Evolutionary conservation across 2,888 invertebrate species (phyloP).

Genomic region (Parascotia fuliginaria): DNA sequence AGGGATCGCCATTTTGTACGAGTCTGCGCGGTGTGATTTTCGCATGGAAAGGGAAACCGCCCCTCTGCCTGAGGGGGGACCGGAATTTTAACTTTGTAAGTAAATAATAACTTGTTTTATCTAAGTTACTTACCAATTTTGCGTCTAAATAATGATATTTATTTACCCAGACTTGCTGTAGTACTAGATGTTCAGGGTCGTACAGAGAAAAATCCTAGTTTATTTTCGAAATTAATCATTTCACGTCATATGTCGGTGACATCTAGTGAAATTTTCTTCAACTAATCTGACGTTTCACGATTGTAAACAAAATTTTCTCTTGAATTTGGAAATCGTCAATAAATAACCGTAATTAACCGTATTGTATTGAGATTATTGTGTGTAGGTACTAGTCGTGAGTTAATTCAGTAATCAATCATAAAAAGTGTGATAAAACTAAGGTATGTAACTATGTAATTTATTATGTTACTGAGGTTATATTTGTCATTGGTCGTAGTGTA

Average conservation of each 20-base stretch:
- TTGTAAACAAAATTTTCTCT: conserved; percentile 57
- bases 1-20: conserved; percentile 88
- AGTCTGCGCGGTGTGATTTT: conserved; percentile 88
- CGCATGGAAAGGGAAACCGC: conserved; percentile 81
- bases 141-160: conserved; percentile 46
- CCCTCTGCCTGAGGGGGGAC: conserved; percentile 80
- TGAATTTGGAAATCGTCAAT: conserved; percentile 12
- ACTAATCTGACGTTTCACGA: conserved; percentile 65
- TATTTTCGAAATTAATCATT: conserved; percentile 82
- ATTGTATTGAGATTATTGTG: too few relatives aligned
- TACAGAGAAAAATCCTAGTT: conserved; percentile 75
- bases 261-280: conserved; percentile 65
- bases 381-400: too few relatives aligned
- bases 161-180: conserved; percentile 53
- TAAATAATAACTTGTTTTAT: conserved; percentile 45
- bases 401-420: conserved; percentile 21
- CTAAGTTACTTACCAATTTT: conserved; percentile 66
- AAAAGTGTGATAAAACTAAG: conserved; percentile 3
- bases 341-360: too few relatives aligned
- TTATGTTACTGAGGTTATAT: too few relatives aligned
- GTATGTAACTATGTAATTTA: too few relatives aligned
- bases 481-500: too few relatives aligned
- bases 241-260: conserved; percentile 72
- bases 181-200: conserved; percentile 62
- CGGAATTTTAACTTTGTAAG: conserved; percentile 56